Base-by-base conservation (phyloP, 1,140 invertebrate genomes). In the Bombus pascuorum region DNA sequence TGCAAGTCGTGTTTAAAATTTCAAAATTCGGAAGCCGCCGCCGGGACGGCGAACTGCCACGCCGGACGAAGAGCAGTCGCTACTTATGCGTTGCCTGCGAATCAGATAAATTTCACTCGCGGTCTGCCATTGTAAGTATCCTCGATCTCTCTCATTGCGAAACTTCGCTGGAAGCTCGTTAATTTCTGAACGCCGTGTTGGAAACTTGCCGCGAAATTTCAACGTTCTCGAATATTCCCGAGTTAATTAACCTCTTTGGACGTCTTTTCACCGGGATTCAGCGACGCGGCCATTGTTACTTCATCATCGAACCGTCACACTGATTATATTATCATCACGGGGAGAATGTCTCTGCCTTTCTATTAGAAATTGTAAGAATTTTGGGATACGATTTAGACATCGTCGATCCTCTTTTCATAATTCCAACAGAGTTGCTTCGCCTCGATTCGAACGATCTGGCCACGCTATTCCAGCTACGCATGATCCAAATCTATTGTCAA, bases 151-250 rank as follows among this genome's bases (percentile, higher is more conserved):
- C 32, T 10, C 53, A 8, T 37, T 8, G 28, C 8, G 25, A 25
- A 47, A 47, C 59, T 44, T 25, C 18, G 1, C 18, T n/a, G 47
- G 5, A 62, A 25, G 18, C 78, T 71, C 68, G 37, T 82, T 82
- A 73, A 82, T 82, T 42, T 47, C 80, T 42, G 47, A 81, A n/a
- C 68, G 22, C 9, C 18, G 68, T 8, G 47, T 18, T 53, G 18
- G 47, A 53, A 53, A 53, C 47, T 53, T 53, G 68, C 68, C 79
- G 15, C 79, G 47, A 59, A 59, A 81, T 81, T 81, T 81, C 68
- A 81, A 81, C 25, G 79, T 59, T 28, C 68, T 15, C 79, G 79
- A 81, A 81, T 81, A 81, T 72, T 59, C 34, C 47, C 34, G 34
- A 34, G 68, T 72, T 72, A 72, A 81, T 81, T 81, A 81, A 72